Conservation (phyloP, 2,113 vertebrate genomes). For the Chaetura pelagica region DNA sequence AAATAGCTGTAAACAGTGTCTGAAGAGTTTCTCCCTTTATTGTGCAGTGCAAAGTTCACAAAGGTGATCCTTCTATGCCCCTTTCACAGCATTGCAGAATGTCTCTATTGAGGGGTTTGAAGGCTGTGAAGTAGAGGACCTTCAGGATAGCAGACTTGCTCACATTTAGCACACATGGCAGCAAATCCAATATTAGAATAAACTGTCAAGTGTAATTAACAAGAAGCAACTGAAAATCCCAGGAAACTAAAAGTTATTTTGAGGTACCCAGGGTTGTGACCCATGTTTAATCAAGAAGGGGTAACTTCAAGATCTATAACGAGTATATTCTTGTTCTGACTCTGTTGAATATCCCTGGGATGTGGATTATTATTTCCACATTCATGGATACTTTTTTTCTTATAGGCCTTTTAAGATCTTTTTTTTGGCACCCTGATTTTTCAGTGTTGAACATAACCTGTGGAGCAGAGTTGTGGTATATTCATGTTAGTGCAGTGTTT, state of each 20-base stretch:
- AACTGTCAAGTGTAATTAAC: background rate
- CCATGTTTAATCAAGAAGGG: background rate
- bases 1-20: background rate
- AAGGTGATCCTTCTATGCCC: background rate
- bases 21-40: background rate
- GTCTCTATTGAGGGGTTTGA: background rate
- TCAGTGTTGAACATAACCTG: background rate
- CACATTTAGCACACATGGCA: background rate
- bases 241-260: background rate
- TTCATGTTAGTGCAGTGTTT: background rate
- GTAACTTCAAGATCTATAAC: background rate
- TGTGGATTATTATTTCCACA: background rate
- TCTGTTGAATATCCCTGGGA: background rate
- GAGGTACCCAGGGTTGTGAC: background rate
- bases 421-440: background rate
- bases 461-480: background rate
- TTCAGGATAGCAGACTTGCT: background rate
- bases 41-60: background rate
- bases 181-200: background rate
- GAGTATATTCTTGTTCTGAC: background rate
- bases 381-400: background rate
- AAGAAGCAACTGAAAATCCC: background rate
- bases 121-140: background rate
- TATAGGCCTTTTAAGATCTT: background rate
- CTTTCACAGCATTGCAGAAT: background rate